Base-by-base conservation (phyloP, 1,140 invertebrate genomes). In the Anthonomus grandis region DNA sequence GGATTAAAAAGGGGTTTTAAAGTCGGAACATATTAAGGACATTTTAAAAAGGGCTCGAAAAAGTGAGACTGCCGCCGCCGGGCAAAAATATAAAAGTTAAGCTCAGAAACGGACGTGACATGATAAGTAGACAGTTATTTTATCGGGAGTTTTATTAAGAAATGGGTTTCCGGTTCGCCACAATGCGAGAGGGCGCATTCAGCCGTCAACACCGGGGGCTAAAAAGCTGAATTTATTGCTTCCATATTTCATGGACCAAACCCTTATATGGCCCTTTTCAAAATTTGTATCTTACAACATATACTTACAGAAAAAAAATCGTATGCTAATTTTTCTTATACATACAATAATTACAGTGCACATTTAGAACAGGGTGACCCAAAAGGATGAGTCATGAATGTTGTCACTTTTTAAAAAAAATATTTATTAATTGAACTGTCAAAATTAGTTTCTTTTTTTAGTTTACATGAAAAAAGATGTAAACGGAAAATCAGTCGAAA, bases 91-190 rank as follows among this genome's bases (percentile, higher is more conserved):
- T 57, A 57, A 57, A 53, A 53, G 50, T 53, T 53, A 53, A 53
- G 42, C 34, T 18, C 13, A 15, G 23, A 50, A 57, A 57, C 46
- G 55, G 55, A 57, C 55, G 46, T 57, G 55, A 57, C 55, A 57
- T 22, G 55, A 44, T 57, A 57, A 57, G 55, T 57, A 57, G 55
- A 57, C 55, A 57, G 46, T 57, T 57, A 57, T 57, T 57, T 57
- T 57, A 57, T 57, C 47, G 55, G 55, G 38, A 44, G 46, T 57
- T 57, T 50, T 57, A 57, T 57, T 57, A 57, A 57, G 55, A 57
- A 57, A 57, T 57, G 55, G 41, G 47, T 57, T 57, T 57, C 55
- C 55, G 55, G 55, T 57, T 57, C 46, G 55, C 55, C 55, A 57
- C 55, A 57, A 57, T 57, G 49, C 48, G 44, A 47, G 57, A 52